Percentiles rank a stretch among this genome's conserved stretches.
These are phyloP conservation scores for Atta colombica DNA, from an alignment of 1,140 invertebrate genomes.

Conservation along the genomic window DNA sequence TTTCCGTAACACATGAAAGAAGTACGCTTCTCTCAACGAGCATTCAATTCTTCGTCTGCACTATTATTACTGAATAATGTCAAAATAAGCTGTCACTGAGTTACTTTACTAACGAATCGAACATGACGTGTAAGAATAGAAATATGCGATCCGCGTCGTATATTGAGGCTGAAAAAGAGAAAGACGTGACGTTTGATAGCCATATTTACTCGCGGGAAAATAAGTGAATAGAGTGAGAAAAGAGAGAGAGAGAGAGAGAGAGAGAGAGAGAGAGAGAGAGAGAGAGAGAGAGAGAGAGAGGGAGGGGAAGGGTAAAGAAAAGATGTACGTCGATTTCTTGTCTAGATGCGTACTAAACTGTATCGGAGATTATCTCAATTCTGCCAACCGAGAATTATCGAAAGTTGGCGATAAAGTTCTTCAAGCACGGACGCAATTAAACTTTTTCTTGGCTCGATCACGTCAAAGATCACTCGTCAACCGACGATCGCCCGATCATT, in stretches of 20 bases:
- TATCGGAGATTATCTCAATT: constrained; percentile 51
- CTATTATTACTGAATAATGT: constrained; percentile 45
- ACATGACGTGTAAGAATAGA: constrained; percentile 26
- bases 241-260: neutral
- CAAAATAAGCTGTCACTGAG: constrained; percentile 37
- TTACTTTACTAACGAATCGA: constrained; percentile 27
- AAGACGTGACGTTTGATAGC: constrained; percentile 18
- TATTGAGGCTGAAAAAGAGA: constrained; percentile 42
- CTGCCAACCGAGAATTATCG: constrained; percentile 22
- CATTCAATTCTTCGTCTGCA: neutral
- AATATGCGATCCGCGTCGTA: constrained; percentile 28
- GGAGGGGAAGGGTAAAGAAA: neutral
- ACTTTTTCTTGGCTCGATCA: constrained; percentile 49
- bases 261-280: neutral
- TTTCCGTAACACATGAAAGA: neutral
- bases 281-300: neutral
- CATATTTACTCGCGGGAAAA: constrained; percentile 45
- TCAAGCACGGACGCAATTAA: constrained; percentile 60
- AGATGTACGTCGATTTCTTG: constrained; percentile 1
- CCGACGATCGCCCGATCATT: constrained; percentile 51
- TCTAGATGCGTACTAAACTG: constrained; percentile 4
- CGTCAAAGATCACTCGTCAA: constrained; percentile 61
- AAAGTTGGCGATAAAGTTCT: constrained; percentile 36
- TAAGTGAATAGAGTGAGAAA: neutral
- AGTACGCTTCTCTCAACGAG: neutral